Base-by-base conservation (phyloP, 2,113 vertebrate species). In the Channa argus region DNA sequence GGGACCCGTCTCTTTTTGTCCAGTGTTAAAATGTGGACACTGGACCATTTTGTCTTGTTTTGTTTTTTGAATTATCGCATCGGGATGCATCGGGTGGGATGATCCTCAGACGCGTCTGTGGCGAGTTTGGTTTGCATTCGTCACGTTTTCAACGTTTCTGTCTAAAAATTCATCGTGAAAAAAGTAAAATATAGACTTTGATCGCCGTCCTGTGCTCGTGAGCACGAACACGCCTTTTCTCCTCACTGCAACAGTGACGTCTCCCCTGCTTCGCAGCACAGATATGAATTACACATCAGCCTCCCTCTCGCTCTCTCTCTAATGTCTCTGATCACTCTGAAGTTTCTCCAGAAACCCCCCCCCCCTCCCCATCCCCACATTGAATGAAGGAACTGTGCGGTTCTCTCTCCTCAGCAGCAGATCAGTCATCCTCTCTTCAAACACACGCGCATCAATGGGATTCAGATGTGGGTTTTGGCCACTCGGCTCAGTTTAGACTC, bases 391-490 rank as follows among this genome's bases (percentile, higher is more conserved):
- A 61, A 9, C 66, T 61, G 41, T 72, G 82, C 70, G 72, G 76
- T 65, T 78, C 71, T 79, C 63, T 73, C 55, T 45, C 59, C 54
- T 44, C 77, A 79, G 80, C 82, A 61, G 71, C 74, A 61, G 47
- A 76, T 82, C 77, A 81, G 34, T 84, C 80, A 72, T 66, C 75
- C 51, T 46, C 59, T 71, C 80, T 82, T 79, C 85, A 85, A 79
- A 87, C 80, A 54, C 64, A 45, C 0, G 78, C 69, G 46, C 76
- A 50, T 64, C 71, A 76, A 69, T 89, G 36, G 77, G 79, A 79
- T 83, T 85, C 85, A 84, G 74, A 85, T 87, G 83, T 63, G 52
- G 77, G 58, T 70, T 72, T 37, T 77, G 75, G 64, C 65, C 77
- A 50, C 73, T 60, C 74, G 38, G 82, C 60, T 79, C 44, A 14